These are phyloP conservation scores for Nezara viridula DNA, from an alignment of 2,888 invertebrate species.

Conservation along the genomic window DNA sequence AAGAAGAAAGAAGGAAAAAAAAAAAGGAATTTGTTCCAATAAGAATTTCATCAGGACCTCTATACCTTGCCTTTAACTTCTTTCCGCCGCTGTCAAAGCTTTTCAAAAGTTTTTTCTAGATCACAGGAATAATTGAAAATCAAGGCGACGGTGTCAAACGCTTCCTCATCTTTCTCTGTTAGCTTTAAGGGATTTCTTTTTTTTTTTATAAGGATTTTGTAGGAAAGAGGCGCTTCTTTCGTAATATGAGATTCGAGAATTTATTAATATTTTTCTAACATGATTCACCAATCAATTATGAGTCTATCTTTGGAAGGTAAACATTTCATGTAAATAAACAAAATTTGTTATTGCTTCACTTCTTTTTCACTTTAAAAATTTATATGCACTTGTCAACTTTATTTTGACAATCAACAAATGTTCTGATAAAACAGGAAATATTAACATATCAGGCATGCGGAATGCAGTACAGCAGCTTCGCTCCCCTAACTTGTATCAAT, in stretches of 20 bases:
- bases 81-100: background rate
- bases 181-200: background rate
- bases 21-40: conserved; percentile 24
- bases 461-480: too few species aligned
- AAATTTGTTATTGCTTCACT: too few species aligned
- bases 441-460: too few species aligned
- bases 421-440: too few species aligned
- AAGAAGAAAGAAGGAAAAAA: background rate
- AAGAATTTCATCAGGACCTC: conserved; percentile 9
- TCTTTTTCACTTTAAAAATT: too few species aligned
- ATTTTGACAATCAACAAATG: too few species aligned
- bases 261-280: too few species aligned
- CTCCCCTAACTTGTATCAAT: too few species aligned
- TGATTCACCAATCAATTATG: too few species aligned
- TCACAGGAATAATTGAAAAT: conserved; percentile 24
- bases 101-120: conserved; percentile 12
- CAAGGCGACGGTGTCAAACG: background rate
- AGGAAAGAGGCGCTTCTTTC: background rate
- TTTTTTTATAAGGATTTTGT: background rate
- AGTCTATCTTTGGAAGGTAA: too few species aligned
- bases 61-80: conserved; percentile 5
- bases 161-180: background rate
- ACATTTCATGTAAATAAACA: too few species aligned
- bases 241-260: background rate
- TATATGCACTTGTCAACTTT: too few species aligned